These are phyloP conservation scores for Luehdorfia chinensis DNA, from an alignment of 1,140 invertebrate genomes.

Conservation along the genomic window DNA sequence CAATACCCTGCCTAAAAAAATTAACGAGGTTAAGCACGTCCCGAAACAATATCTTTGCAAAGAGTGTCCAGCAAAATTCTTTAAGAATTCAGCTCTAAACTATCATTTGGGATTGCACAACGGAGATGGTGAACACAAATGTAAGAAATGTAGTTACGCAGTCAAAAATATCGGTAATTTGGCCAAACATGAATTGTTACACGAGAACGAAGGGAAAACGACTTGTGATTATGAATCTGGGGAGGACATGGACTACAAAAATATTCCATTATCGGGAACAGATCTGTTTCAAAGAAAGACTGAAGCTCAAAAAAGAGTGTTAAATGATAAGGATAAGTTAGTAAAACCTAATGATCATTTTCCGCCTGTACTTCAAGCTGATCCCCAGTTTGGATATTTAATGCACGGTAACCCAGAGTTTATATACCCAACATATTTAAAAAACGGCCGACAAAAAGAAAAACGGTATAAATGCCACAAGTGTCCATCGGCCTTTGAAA, in stretches of 20 bases:
- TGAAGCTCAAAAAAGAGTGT: constrained; percentile 77
- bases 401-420: constrained; percentile 87
- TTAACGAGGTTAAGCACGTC: constrained; percentile 41
- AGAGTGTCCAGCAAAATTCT: constrained; percentile 83
- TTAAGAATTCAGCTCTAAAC: constrained; percentile 82
- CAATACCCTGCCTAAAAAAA: constrained; percentile 41
- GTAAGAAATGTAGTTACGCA: constrained; percentile 90
- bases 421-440: constrained; percentile 85
- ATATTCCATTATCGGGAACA: constrained; percentile 80
- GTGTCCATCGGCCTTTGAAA: constrained; percentile 93
- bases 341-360: constrained; percentile 75
- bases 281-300: constrained; percentile 80
- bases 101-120: constrained; percentile 86
- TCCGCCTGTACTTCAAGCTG: constrained; percentile 71
- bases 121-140: constrained; percentile 83
- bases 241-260: constrained; percentile 71
- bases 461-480: constrained; percentile 90
- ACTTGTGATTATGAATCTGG: constrained; percentile 68
- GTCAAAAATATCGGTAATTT: constrained; percentile 87
- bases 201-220: constrained; percentile 58
- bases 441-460: constrained; percentile 85
- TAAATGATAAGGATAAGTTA: constrained; percentile 70
- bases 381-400: constrained; percentile 81
- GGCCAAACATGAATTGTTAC: constrained; percentile 82
- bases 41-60: constrained; percentile 76